Percentiles rank a stretch among this genome's conserved stretches.
Conservation (phyloP, 2,113 vertebrate genomes). For the Grammomys dolichurus region DNA sequence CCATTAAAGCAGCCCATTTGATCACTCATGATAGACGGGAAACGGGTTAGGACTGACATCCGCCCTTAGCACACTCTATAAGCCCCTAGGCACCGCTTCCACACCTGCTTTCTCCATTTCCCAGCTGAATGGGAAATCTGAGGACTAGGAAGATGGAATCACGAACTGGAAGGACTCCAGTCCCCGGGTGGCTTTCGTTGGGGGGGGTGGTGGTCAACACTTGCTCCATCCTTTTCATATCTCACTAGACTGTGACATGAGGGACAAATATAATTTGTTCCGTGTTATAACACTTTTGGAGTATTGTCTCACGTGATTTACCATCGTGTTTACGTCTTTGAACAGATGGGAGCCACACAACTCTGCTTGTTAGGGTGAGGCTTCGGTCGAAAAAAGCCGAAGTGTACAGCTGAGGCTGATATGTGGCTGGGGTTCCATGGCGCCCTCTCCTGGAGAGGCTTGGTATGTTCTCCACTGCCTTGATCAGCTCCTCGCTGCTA, state of each 20-base stretch:
- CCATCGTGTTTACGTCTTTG: background rate
- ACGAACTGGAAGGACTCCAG: background rate
- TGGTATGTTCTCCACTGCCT: background rate
- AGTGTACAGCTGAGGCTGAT: background rate
- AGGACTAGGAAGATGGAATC: background rate
- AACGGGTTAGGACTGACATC: background rate
- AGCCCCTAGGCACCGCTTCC: background rate
- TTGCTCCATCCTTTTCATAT: background rate
- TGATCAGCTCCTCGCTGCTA: background rate
- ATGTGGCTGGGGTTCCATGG: background rate
- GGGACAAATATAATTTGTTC: background rate
- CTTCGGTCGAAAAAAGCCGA: background rate
- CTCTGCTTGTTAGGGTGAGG: background rate
- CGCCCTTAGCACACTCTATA: too few species aligned
- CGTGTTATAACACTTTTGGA: background rate
- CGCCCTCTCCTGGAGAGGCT: background rate
- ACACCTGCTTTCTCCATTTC: background rate
- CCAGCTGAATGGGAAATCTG: background rate
- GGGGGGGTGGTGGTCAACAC: background rate
- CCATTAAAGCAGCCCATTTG: fast-evolving
- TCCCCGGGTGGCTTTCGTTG: background rate
- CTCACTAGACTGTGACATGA: background rate
- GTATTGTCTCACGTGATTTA: background rate
- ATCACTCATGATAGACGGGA: background rate
- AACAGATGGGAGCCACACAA: background rate